A percentile compares a stretch with the other conserved stretches of the same genome.
phyloP scores from a whole-genome alignment of 2,113 vertebrate genomes.

The Sphyrna mokarran region DNA sequence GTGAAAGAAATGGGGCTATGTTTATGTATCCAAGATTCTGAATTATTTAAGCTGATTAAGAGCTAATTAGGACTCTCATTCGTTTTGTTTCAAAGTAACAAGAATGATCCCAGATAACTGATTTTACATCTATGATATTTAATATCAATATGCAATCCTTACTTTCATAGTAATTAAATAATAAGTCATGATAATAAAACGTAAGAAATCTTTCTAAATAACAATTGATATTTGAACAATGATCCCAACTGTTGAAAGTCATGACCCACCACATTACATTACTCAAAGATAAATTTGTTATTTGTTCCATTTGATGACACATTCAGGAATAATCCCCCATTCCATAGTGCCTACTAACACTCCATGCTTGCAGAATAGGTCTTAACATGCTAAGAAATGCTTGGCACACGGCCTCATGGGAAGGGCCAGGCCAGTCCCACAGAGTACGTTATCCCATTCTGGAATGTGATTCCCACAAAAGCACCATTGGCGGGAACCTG shows the following conservation, averaged over 20 bases:
- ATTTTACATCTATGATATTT: neutral
- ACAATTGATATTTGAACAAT: neutral
- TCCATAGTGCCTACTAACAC: neutral
- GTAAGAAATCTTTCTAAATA: neutral
- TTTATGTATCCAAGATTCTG: neutral
- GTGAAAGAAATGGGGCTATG: neutral
- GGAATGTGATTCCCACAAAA: neutral
- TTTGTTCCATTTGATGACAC: slow-evolving; percentile 23
- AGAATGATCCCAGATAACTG: neutral
- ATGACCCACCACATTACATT: neutral
- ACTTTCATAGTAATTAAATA: neutral
- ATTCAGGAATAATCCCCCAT: neutral
- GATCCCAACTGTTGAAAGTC: neutral
- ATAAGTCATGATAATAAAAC: neutral
- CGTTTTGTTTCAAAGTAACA: neutral
- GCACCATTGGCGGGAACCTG: neutral
- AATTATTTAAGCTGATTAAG: neutral
- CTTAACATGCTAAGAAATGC: neutral
- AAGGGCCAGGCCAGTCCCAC: neutral
- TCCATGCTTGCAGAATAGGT: neutral
- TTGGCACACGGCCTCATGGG: neutral
- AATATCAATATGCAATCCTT: neutral
- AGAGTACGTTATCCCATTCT: neutral
- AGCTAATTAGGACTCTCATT: neutral
- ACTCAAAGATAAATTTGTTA: neutral